Percentiles rank a stretch among this genome's conserved stretches.
Conservation (phyloP, 2,797 vertebrate genomes). For the Chelonia mydas region DNA sequence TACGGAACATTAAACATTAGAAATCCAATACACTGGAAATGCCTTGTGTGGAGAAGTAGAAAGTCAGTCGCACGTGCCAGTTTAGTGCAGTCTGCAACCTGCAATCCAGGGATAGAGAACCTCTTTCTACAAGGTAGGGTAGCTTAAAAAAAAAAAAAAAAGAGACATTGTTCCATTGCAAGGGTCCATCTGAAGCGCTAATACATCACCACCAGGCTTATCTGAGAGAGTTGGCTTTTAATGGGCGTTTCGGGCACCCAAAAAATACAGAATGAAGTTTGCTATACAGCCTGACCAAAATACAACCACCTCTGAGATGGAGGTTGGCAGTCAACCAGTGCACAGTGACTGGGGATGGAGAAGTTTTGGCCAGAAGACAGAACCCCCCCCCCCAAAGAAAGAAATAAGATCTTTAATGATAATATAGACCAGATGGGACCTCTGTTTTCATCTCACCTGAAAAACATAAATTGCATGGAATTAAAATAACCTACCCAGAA, state of each 20-base stretch:
- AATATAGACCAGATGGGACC: not conserved
- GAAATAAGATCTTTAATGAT: not conserved
- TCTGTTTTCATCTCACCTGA: not conserved
- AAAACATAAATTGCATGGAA: not conserved
- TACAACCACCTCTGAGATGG: not conserved
- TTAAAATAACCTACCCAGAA: not conserved
- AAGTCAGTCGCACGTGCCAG: not conserved
- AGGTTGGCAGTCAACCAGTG: not conserved
- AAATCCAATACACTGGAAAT: not conserved
- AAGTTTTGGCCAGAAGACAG: not conserved
- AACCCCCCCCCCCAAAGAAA: not conserved
- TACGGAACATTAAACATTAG: not conserved
- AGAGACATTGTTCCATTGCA: not conserved
- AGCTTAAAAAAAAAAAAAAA: not conserved
- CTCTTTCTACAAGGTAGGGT: not conserved
- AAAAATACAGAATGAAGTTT: not conserved
- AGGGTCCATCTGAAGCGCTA: not conserved
- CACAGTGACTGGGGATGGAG: not conserved
- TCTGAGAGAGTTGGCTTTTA: not conserved
- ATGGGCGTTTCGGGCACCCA: not conserved
- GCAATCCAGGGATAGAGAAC: not conserved
- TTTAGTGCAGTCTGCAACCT: not conserved
- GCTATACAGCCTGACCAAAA: not conserved
- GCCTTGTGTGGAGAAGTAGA: not conserved
- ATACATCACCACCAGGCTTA: accelerated